phyloP scores from a whole-genome alignment of 2,113 vertebrate genomes.

The rat (Rattus norvegicus) region GRCr8 NC_086029.1:53813501-53814000 shows the following conservation, averaged over 20 bases:
- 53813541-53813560: neutral
- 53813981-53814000: slow-evolving; percentile 80
- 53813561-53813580: neutral
- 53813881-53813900: slow-evolving; percentile 85
- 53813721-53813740: slow-evolving; percentile 33
- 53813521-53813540: neutral
- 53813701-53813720: neutral
- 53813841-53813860: slow-evolving; percentile 58
- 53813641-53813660: neutral
- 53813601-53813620: neutral
- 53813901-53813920: slow-evolving; percentile 88
- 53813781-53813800: neutral
- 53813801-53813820: slow-evolving; percentile 29
- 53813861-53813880: slow-evolving; percentile 63
- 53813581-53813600: neutral
- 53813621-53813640: neutral
- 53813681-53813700: neutral
- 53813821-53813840: neutral
- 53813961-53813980: slow-evolving; percentile 86
- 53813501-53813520: neutral
- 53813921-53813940: slow-evolving; percentile 90
- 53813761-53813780: neutral
- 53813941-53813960: slow-evolving; percentile 90
- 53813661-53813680: neutral
- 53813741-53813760: neutral